Conservation (phyloP, 2,888 invertebrate genomes). For the Thymelicus sylvestris region DNA sequence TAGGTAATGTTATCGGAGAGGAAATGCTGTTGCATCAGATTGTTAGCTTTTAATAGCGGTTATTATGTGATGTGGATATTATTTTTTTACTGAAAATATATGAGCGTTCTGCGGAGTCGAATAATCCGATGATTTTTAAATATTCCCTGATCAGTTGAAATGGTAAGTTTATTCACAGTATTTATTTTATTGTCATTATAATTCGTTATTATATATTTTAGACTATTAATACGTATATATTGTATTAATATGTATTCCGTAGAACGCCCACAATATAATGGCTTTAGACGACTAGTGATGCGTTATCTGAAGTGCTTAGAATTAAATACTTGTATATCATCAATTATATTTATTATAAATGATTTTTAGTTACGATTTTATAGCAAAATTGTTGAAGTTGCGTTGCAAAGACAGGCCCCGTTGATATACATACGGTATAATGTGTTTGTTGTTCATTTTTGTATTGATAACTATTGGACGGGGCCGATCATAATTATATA, state of each 20-base stretch:
- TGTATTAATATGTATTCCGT: background rate
- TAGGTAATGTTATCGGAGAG: slow-evolving; percentile 16
- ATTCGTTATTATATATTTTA: background rate
- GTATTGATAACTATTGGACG: background rate
- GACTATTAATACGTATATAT: background rate
- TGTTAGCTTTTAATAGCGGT: slow-evolving; percentile 30
- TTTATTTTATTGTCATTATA: background rate
- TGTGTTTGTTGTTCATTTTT: background rate
- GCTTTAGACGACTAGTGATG: slow-evolving; percentile 28
- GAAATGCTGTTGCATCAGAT: slow-evolving; percentile 20
- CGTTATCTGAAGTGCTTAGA: slow-evolving; percentile 22
- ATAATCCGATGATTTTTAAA: background rate
- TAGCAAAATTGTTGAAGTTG: slow-evolving; percentile 19
- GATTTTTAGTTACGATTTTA: slow-evolving; percentile 19
- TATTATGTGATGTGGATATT: slow-evolving; percentile 24
- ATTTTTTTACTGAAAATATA: slow-evolving; percentile 31
- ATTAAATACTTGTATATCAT: slow-evolving; percentile 8
- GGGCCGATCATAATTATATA: slow-evolving; percentile 21
- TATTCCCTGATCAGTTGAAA: background rate
- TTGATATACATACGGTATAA: background rate
- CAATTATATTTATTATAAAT: slow-evolving; percentile 22
- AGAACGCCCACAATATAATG: slow-evolving; percentile 15
- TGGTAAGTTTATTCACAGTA: background rate
- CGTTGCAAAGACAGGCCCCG: slow-evolving; percentile 11
- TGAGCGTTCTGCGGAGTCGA: slow-evolving; percentile 24